Conservation (phyloP, 2,113 vertebrate species). For the Elephas maximus region DNA sequence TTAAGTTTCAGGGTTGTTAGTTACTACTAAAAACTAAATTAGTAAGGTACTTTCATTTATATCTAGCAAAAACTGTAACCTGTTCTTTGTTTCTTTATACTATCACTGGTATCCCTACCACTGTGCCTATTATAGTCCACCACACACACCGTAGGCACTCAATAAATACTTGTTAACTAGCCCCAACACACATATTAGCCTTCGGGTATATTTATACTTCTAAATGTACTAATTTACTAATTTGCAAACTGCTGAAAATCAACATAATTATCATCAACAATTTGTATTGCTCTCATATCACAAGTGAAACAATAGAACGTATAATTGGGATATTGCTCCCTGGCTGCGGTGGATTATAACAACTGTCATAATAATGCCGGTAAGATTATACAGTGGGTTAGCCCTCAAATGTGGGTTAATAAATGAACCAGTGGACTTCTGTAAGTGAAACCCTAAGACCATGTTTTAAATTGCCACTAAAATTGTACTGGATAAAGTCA, state of each 20-base stretch:
- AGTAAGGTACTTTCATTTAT: conserved; percentile 49
- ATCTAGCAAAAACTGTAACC: conserved; percentile 15
- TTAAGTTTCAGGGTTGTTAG: conserved; percentile 4
- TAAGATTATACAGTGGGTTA: conserved; percentile 73
- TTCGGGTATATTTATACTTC: conserved; percentile 80
- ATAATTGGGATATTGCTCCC: conserved; percentile 82
- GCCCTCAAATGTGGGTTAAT: conserved; percentile 76
- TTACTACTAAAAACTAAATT: neutral
- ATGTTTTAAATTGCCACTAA: conserved; percentile 76
- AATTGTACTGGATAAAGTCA: conserved; percentile 73
- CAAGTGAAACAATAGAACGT: conserved; percentile 79
- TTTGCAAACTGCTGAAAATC: conserved; percentile 84
- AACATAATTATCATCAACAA: conserved; percentile 85
- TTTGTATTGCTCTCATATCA: conserved; percentile 84
- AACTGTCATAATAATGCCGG: conserved; percentile 78
- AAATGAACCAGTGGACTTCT: conserved; percentile 73
- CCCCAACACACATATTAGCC: conserved; percentile 80
- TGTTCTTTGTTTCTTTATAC: conserved; percentile 56
- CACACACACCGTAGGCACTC: conserved; percentile 65
- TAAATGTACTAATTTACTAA: conserved; percentile 84
- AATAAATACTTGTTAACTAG: conserved; percentile 83
- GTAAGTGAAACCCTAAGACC: conserved; percentile 74
- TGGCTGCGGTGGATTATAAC: conserved; percentile 72
- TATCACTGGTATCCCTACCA: neutral
- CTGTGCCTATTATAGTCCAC: conserved; percentile 70